Conservation (phyloP, 2,797 vertebrate species). For the Pangasius mekongensis region DNA sequence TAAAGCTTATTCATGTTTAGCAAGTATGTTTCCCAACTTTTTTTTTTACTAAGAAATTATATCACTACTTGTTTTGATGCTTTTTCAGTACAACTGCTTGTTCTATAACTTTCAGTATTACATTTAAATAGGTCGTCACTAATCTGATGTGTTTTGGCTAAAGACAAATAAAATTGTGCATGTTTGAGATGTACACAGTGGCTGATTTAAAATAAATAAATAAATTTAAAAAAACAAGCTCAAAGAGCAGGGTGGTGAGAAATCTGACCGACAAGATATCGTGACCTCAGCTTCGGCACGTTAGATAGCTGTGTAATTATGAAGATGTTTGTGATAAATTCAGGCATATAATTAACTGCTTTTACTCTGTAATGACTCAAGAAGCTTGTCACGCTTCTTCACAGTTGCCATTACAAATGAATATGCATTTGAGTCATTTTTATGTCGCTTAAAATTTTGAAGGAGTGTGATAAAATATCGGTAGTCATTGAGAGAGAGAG, state of each 20-base stretch:
- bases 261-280: neutral
- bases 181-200: neutral
- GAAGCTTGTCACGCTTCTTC: neutral
- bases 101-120: neutral
- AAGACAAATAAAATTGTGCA: neutral
- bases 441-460: neutral
- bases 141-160: neutral
- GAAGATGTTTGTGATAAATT: neutral
- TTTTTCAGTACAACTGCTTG: neutral
- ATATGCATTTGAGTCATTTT: neutral
- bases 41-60: too few species aligned
- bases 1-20: neutral
- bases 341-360: neutral
- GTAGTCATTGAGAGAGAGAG: neutral
- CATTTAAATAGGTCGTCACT: neutral
- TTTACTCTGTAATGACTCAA: neutral
- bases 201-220: neutral
- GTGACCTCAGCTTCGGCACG: neutral
- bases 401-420: neutral
- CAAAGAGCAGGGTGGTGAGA: neutral
- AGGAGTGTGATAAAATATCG: neutral
- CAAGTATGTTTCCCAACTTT: neutral
- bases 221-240: neutral
- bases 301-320: neutral
- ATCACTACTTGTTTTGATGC: too few species aligned